phyloP scores from a whole-genome alignment of 2,113 vertebrate species.

The Zosterops lateralis region DNA sequence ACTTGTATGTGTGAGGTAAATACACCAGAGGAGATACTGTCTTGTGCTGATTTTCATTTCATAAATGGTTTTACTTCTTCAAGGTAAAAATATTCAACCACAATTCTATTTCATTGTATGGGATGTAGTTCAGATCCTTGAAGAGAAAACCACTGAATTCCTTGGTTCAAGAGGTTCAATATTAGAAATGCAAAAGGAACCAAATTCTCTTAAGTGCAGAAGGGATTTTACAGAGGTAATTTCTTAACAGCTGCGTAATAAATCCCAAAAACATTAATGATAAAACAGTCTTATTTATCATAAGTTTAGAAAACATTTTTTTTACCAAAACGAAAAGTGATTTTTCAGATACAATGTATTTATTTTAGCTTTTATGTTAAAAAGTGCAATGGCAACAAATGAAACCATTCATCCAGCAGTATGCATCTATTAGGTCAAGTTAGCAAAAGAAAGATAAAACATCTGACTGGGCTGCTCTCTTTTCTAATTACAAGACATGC shows the following conservation, averaged over 20 bases:
- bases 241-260: not conserved
- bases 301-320: not conserved
- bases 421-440: not conserved
- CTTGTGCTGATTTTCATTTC: not conserved
- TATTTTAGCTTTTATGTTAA: not conserved
- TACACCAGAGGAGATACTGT: not conserved
- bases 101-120: not conserved
- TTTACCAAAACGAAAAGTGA: not conserved
- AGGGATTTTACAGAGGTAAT: not conserved
- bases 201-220: not conserved
- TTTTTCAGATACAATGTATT: not conserved
- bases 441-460: not conserved
- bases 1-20: not conserved
- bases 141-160: not conserved
- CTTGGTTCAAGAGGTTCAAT: not conserved
- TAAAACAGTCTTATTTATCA: not conserved
- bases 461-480: not conserved
- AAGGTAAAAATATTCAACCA: not conserved
- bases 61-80: not conserved
- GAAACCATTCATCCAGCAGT: not conserved
- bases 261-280: not conserved
- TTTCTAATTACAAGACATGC: not conserved
- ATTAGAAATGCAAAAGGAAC: not conserved
- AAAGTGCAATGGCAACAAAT: not conserved
- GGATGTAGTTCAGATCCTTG: not conserved